Evolutionary conservation across 2,113 vertebrate genomes (phyloP).

Genomic region (Microtus montanus): DNA sequence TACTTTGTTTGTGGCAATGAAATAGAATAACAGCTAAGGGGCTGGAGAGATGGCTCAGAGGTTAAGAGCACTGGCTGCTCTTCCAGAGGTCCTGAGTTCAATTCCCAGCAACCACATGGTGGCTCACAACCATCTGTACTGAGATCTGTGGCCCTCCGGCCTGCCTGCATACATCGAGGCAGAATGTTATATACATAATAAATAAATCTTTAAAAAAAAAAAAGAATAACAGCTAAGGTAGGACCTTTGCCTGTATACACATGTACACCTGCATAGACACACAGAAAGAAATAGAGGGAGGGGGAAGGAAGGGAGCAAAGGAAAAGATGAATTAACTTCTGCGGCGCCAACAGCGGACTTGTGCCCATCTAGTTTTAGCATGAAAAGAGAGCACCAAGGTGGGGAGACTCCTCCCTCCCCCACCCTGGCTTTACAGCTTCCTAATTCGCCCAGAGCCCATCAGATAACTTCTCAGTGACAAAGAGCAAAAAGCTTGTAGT

Average conservation of each 20-base stretch:
- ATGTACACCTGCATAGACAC: neutral
- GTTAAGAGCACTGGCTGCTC: too few species aligned
- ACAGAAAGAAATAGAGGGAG: neutral
- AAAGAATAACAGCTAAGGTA: neutral
- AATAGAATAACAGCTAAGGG: neutral
- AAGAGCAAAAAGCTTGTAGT: neutral
- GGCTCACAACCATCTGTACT: too few species aligned
- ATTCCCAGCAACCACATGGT: too few species aligned
- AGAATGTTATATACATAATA: too few species aligned
- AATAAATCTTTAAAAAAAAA: too few species aligned
- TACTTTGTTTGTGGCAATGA: neutral
- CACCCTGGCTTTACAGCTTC: neutral
- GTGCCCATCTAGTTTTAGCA: neutral
- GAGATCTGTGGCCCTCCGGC: too few species aligned
- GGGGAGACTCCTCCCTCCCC: neutral
- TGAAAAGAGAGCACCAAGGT: neutral
- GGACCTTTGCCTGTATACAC: neutral
- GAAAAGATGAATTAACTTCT: neutral
- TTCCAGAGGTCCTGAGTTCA: too few species aligned
- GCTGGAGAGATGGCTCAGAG: too few species aligned
- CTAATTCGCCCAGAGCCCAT: neutral
- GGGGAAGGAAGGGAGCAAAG: neutral
- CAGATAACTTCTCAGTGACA: neutral
- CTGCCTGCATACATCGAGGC: too few species aligned
- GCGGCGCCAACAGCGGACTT: neutral